Percentiles rank a stretch among this genome's conserved stretches.
phyloP scores from a whole-genome alignment of 2,888 invertebrate species.

The Diploptera punctata region DNA sequence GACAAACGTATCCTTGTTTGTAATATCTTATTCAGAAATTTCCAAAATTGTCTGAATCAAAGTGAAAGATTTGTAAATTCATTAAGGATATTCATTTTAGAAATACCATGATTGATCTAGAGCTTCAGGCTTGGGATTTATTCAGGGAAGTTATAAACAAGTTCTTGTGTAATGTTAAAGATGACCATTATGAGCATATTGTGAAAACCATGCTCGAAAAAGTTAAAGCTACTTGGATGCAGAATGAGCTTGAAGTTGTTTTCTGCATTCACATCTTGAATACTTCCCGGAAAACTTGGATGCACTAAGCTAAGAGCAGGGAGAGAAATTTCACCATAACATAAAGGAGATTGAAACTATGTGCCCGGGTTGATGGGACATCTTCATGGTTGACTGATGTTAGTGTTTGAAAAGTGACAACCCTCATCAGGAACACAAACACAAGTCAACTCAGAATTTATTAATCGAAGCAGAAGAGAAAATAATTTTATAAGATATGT shows the following conservation, averaged over 20 bases:
- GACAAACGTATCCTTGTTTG: background rate
- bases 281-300: conserved; percentile 52
- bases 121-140: background rate
- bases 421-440: background rate
- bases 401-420: conserved; percentile 44
- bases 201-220: conserved; percentile 18
- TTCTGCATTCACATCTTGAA: conserved; percentile 50
- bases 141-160: conserved; percentile 36
- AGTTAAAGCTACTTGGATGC: conserved; percentile 45
- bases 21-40: background rate
- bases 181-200: background rate
- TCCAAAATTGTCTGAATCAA: background rate
- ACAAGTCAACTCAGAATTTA: background rate
- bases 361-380: conserved; percentile 53
- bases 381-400: conserved; percentile 52
- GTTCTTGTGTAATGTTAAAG: conserved; percentile 31
- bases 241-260: conserved; percentile 51
- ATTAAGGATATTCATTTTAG: too few species aligned
- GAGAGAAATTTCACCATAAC: conserved; percentile 53
- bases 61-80: background rate
- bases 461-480: background rate
- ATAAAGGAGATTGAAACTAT: conserved; percentile 49
- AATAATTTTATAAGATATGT: background rate
- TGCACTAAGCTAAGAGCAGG: conserved; percentile 50
- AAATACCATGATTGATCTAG: too few species aligned